phyloP scores from a whole-genome alignment of 1,140 invertebrate genomes.

The Microplitis demolitor region DNA sequence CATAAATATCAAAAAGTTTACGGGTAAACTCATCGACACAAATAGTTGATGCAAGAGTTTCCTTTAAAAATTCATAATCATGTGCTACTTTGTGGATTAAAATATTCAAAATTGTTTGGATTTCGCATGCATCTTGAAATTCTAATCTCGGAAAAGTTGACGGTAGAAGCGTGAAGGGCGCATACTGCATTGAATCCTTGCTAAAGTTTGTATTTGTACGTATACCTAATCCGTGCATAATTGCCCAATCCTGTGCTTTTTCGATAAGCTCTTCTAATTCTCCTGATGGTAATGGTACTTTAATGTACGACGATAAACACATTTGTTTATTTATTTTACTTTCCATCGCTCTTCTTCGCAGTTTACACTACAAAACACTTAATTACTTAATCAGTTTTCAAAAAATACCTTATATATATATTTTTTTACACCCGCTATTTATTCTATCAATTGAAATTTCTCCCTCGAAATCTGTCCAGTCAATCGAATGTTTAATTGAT shows the following conservation, averaged over 20 bases:
- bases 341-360: slow-evolving; percentile 2
- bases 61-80: slow-evolving; percentile 78
- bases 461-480: too few relatives aligned
- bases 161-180: slow-evolving; percentile 82
- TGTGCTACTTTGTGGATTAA: slow-evolving; percentile 87
- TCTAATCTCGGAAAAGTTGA: slow-evolving; percentile 78
- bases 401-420: too few relatives aligned
- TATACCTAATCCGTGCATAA: slow-evolving; percentile 82
- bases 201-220: slow-evolving; percentile 72
- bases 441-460: too few relatives aligned
- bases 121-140: slow-evolving; percentile 74
- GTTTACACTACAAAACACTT: not conserved
- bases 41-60: slow-evolving; percentile 71
- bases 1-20: slow-evolving; percentile 81
- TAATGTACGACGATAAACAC: slow-evolving; percentile 6
- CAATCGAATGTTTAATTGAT: too few relatives aligned
- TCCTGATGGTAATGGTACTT: slow-evolving; percentile 32
- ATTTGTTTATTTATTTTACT: not conserved
- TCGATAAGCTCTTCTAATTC: slow-evolving; percentile 68
- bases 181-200: slow-evolving; percentile 72
- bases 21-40: slow-evolving; percentile 85
- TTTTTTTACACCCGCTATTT: too few relatives aligned
- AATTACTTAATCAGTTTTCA: too few relatives aligned
- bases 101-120: slow-evolving; percentile 79
- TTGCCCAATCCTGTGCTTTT: slow-evolving; percentile 82